phyloP scores from a whole-genome alignment of 2,888 invertebrate genomes.

The Chrysodeixis includens region DNA sequence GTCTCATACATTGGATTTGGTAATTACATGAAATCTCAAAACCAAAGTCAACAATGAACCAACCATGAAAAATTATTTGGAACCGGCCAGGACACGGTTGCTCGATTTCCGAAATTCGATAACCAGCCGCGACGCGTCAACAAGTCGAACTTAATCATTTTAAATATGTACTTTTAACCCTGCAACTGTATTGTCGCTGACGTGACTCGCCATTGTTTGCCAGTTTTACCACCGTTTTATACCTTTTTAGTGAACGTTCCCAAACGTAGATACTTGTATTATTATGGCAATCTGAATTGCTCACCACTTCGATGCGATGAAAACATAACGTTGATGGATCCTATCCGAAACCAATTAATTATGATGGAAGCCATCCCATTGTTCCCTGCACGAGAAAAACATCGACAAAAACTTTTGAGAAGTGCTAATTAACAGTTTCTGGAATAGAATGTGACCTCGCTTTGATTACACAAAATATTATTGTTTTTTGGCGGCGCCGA shows the following conservation, averaged over 20 bases:
- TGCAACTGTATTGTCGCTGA: conserved; percentile 70
- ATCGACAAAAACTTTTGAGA: conserved; percentile 36
- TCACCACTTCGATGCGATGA: conserved; percentile 38
- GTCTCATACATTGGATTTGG: conserved; percentile 29
- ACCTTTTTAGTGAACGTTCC: conserved; percentile 61
- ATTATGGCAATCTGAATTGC: conserved; percentile 42
- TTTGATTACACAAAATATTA: conserved; percentile 73
- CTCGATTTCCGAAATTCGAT: conserved; percentile 80
- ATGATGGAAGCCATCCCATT: conserved; percentile 24
- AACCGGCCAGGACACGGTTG: conserved; percentile 67
- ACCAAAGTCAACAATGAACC: conserved; percentile 64
- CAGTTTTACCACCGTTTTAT: conserved; percentile 72
- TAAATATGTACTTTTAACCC: conserved; percentile 82
- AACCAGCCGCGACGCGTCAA: conserved; percentile 84
- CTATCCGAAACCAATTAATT: conserved; percentile 35
- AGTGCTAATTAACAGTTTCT: conserved; percentile 64
- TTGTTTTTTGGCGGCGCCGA: conserved; percentile 80
- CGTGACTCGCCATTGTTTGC: conserved; percentile 82
- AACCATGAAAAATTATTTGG: conserved; percentile 77
- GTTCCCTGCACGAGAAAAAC: conserved; percentile 22
- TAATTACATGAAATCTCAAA: conserved; percentile 53
- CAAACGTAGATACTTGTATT: conserved; percentile 49
- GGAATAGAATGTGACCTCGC: conserved; percentile 66
- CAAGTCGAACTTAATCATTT: conserved; percentile 86
- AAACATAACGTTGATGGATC: conserved; percentile 38